phyloP scores from a whole-genome alignment of 2,888 invertebrate genomes.

The Fissipunctia ypsillon region DNA sequence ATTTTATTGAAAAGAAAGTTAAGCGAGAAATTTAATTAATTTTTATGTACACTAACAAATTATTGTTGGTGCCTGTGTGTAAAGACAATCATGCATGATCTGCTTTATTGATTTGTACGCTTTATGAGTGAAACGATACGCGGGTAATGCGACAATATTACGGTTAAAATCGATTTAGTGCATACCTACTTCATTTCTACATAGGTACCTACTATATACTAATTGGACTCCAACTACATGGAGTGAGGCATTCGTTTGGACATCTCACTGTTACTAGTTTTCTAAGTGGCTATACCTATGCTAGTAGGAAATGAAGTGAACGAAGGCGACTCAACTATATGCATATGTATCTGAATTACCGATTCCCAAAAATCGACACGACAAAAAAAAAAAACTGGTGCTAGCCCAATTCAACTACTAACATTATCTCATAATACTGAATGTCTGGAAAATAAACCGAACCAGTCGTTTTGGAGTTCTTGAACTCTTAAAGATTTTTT shows the following conservation, averaged over 20 bases:
- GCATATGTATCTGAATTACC: background rate
- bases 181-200: slow-evolving; percentile 32
- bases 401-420: background rate
- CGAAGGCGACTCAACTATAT: slow-evolving; percentile 9
- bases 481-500: background rate
- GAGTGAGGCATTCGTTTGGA: slow-evolving; percentile 25
- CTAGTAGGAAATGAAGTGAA: slow-evolving; percentile 34
- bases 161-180: slow-evolving; percentile 43
- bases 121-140: slow-evolving; percentile 56
- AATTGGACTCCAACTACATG: slow-evolving; percentile 18
- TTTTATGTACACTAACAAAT: slow-evolving; percentile 49
- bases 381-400: background rate
- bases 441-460: background rate
- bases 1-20: background rate
- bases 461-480: background rate
- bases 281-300: slow-evolving; percentile 42
- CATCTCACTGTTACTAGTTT: slow-evolving; percentile 15
- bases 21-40: background rate
- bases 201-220: slow-evolving; percentile 21
- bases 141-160: slow-evolving; percentile 36
- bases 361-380: slow-evolving; percentile 1
- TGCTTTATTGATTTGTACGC: slow-evolving; percentile 54
- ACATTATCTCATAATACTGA: background rate
- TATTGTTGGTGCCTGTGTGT: slow-evolving; percentile 67
- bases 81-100: slow-evolving; percentile 67